A percentile compares a stretch with the other conserved stretches of the same genome.
phyloP scores from a whole-genome alignment of 2,888 invertebrate species.

The Diploptera punctata region DNA sequence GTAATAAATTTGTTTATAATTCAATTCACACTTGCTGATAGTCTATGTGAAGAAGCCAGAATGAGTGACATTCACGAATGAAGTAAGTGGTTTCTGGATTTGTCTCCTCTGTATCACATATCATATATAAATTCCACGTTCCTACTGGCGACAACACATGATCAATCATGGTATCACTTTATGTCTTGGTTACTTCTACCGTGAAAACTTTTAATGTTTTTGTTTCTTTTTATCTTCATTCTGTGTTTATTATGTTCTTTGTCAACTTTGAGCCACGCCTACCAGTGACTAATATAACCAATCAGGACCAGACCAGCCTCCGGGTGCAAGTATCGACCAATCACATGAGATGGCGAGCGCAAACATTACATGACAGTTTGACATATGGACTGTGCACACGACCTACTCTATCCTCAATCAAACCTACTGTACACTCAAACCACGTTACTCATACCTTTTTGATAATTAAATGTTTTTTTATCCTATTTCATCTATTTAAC shows the following conservation, averaged over 20 bases:
- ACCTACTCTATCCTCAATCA: not conserved
- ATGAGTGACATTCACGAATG: no score
- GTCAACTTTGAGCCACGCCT: constrained; percentile 20
- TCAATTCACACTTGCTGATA: no score
- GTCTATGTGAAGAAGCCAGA: no score
- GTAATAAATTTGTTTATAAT: no score
- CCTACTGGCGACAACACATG: not conserved
- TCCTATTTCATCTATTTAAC: no score
- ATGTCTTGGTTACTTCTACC: not conserved
- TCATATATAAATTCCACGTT: not conserved
- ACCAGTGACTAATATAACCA: constrained; percentile 10
- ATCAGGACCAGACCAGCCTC: constrained; percentile 1
- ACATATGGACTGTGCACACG: not conserved
- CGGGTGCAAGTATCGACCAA: constrained; percentile 22
- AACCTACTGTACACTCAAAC: no score
- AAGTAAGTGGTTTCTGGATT: not conserved
- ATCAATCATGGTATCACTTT: constrained; percentile 13
- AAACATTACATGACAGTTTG: not conserved
- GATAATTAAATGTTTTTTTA: no score
- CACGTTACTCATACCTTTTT: no score
- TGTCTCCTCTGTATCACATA: not conserved
- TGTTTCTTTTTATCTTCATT: not conserved
- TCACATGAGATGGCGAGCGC: not conserved
- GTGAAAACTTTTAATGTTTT: not conserved
- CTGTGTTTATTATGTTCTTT: not conserved